Evolutionary conservation across 2,797 vertebrate genomes (phyloP), one percentile per base, ranked within the genome.

Genomic region (Cyclopterus lumpus): DNA sequence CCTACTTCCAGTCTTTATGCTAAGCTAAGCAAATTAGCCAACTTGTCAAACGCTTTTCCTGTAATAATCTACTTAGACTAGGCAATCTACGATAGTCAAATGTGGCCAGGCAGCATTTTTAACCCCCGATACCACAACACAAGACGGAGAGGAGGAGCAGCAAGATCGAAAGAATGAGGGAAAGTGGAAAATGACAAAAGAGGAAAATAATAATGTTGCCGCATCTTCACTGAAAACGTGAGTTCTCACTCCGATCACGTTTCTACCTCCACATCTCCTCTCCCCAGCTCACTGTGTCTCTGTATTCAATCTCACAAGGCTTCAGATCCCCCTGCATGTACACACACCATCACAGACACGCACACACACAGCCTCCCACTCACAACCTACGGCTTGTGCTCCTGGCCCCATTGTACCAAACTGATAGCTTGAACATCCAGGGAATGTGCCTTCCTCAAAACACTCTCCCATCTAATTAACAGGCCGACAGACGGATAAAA

Each of bases 371-470:
- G 8, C 78, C 83, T 82, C 88, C 84, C 75, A 85, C 88, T 85
- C 83, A 74, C 75, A 86, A 79, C 67, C 84, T 60, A 62, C 6
- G 3, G 71, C 77, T 79, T 87, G 80, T 68, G 71, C 78, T 85
- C 59, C 86, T 80, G 73, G 79, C 89, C 85, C 67, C 80, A 84
- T 88, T 87, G 81, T 84, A 90, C 79, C 75, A 42, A 63, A 38
- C 83, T 85, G 91, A 93, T 93, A 92, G 83, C 85, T 79, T 32
- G 73, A 93, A 86, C 89, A 94, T 92, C 79, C 88, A 85, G 91
- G 80, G 87, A 94, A 93, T 93, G 87, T 75, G 64, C 61, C 86
- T 91, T 88, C 72, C 90, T 90, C 80, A 91, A 88, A 94, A 93
- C 92, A 89, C 71, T 84, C 82, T 89, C 75, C 77, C 73, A 51